phyloP scores from a whole-genome alignment of 2,797 vertebrate species.

The Urosaurus nigricauda region DNA sequence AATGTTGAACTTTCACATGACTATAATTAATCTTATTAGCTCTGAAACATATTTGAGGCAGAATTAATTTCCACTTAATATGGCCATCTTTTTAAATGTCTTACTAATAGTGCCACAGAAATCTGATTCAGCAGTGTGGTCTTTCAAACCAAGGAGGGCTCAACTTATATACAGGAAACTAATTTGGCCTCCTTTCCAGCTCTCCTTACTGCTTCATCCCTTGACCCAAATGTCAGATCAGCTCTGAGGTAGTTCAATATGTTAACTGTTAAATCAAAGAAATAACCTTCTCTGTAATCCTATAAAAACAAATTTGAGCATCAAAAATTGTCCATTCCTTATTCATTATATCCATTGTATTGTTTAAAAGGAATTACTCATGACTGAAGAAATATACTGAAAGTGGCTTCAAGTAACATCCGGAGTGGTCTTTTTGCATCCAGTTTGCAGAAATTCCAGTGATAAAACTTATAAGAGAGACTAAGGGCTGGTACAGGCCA shows the following conservation, averaged over 20 bases:
- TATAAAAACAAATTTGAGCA: background rate
- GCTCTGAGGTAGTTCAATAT: no score
- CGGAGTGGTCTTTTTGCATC: background rate
- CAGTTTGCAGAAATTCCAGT: background rate
- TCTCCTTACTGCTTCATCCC: background rate
- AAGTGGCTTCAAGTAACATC: background rate
- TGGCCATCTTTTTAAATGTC: background rate
- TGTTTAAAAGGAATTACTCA: background rate
- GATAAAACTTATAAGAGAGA: background rate
- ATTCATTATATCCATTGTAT: background rate
- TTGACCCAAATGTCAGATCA: background rate
- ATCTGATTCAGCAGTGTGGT: background rate
- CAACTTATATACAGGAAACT: background rate
- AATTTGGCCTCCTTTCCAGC: background rate
- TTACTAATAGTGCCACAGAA: background rate
- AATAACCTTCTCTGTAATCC: background rate
- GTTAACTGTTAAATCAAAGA: background rate
- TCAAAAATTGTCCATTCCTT: background rate
- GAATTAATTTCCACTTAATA: background rate
- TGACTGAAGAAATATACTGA: background rate
- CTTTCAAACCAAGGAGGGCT: background rate
- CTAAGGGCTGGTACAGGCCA: background rate
- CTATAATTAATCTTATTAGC: conserved; percentile 6
- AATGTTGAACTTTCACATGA: background rate
- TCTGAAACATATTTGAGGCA: conserved; percentile 11